Evolutionary conservation across 2,888 invertebrate species (phyloP), one percentile per base, ranked within the genome.

Genomic region (Tribolium freemani): DNA sequence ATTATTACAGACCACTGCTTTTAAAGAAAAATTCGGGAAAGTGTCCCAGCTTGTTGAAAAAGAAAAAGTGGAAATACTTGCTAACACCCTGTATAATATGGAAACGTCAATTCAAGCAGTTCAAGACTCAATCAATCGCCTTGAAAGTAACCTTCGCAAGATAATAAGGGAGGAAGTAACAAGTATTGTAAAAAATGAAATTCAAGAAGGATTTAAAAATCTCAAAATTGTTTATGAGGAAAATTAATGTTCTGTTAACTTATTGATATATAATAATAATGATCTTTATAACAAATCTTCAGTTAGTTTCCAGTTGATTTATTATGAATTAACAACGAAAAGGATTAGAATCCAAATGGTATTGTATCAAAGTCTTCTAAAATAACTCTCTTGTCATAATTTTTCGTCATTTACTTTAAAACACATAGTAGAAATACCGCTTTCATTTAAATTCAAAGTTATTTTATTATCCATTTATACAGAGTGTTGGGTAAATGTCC

Each of bases 61-160:
- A 26, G 10, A 31, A 31, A 57, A 57, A 57, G 31, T 57, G 57
- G 57, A 2, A 26, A 57, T 57, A 57, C 57, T 57, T 57, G 31
- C 57, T 57, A 31, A 57, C 57, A 58, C 58, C 58, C 58, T 58
- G 13, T 58, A 5, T 58, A 58, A 58, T 45, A 58, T 58, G 58
- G 58, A 58, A 58, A 58, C 58, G 61, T 48, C 61, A 48, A 61
- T 61, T 48, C 61, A 61, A 61, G 61, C 61, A 48, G 61, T 61
- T 48, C 61, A 61, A 61, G 61, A 61, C 48, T 61, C 61, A 21
- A 61, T 61, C 61, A 61, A 48, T 61, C 61, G 48, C 46, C 61
- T 61, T 21, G 48, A 61, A 21, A 61, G 48, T 61, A 57, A 54
- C 54, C 6, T 54, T 54, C 54, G 54, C 54, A 10, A 6, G 10